Percentiles rank a stretch among this genome's conserved stretches.
phyloP scores from a whole-genome alignment of 1,140 invertebrate genomes.

The Macrobrachium nipponense region DNA sequence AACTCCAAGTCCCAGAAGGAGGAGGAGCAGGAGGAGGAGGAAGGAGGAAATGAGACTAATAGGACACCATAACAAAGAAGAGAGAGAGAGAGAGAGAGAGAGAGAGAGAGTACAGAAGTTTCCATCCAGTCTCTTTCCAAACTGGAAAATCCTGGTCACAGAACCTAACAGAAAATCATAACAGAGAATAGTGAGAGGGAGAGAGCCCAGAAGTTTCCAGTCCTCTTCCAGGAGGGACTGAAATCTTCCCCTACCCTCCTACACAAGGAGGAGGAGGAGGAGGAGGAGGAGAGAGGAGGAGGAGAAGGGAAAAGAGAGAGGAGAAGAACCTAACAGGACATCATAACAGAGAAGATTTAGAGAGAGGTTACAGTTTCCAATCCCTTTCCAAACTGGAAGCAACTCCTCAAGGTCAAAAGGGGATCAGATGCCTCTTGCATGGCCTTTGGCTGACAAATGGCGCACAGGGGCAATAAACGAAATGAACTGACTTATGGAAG shows the following conservation, averaged over 20 bases:
- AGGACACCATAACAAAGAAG: neutral
- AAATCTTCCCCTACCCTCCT: too few relatives aligned
- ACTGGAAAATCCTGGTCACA: too few relatives aligned
- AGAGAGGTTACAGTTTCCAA: too few relatives aligned
- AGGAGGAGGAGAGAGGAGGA: slow-evolving; percentile 6
- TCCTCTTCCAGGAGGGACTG: too few relatives aligned
- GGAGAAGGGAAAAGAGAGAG: neutral
- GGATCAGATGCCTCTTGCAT: too few relatives aligned
- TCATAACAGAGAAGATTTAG: neutral
- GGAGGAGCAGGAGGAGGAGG: neutral
- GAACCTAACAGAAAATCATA: neutral
- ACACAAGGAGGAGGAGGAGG: slow-evolving; percentile 4
- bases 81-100: neutral
- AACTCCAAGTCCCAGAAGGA: too few relatives aligned
- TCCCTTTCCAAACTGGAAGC: too few relatives aligned
- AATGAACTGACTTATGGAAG: too few relatives aligned
- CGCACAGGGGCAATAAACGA: too few relatives aligned
- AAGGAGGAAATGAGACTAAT: neutral
- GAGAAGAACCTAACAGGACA: neutral
- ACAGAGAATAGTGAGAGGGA: neutral
- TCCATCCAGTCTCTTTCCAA: too few relatives aligned
- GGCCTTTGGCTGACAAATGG: too few relatives aligned
- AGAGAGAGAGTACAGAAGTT: neutral
- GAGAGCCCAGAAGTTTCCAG: neutral
- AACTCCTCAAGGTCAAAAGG: too few relatives aligned